These are phyloP conservation scores for Cryptus armator DNA, from an alignment of 2,888 invertebrate genomes.

Conservation along the genomic window DNA sequence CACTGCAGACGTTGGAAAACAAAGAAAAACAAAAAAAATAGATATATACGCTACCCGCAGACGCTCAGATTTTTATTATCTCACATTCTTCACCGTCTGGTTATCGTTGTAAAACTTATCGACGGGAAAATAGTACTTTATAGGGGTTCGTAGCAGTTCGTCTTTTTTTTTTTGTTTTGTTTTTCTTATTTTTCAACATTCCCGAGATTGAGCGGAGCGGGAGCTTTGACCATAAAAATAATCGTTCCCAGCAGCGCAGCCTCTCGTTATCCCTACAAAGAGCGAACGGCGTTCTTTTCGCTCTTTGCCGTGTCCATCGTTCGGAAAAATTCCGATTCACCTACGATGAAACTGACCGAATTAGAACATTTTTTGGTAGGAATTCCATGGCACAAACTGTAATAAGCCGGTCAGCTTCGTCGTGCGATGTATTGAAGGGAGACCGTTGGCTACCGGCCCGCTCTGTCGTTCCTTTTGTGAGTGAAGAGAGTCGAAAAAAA, in stretches of 20 bases:
- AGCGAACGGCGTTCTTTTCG: background rate
- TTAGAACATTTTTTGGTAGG: background rate
- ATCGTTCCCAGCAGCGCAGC: conserved; percentile 18
- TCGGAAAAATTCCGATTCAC: background rate
- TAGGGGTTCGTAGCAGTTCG: background rate
- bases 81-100: background rate
- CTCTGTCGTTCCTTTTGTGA: conserved; percentile 29
- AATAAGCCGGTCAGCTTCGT: conserved; percentile 34
- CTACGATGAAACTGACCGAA: conserved; percentile 14
- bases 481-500: conserved; percentile 8
- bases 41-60: background rate
- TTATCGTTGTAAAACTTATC: conserved; percentile 19
- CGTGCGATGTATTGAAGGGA: background rate
- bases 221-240: conserved; percentile 28
- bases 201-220: conserved; percentile 1
- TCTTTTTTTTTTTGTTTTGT: conserved; percentile 6
- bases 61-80: conserved; percentile 2
- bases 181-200: conserved; percentile 9
- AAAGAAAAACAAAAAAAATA: background rate
- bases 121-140: conserved; percentile 11
- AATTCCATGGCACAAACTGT: conserved; percentile 2
- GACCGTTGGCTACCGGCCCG: conserved; percentile 43
- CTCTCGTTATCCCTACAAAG: background rate
- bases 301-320: background rate
- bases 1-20: background rate